A percentile compares a stretch with the other conserved stretches of the same genome.
Evolutionary conservation across 2,113 vertebrate genomes (phyloP).

Genomic region (Natator depressus): DNA sequence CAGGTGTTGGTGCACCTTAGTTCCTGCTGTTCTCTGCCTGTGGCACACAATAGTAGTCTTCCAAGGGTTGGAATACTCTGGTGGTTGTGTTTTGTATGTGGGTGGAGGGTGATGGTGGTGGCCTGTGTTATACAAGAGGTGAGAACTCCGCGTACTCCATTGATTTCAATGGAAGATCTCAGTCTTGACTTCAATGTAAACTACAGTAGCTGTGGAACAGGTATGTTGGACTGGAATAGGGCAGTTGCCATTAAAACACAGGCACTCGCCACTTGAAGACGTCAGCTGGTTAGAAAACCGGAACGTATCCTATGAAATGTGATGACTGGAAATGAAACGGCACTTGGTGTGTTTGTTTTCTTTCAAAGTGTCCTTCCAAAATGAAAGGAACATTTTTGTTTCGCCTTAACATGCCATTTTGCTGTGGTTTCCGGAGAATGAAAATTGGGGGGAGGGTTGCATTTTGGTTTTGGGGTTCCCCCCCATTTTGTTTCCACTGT

Average conservation of each 20-base stretch:
- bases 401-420: neutral
- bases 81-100: too few relatives aligned
- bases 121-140: neutral
- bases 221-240: neutral
- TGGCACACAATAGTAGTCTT: too few relatives aligned
- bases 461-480: neutral
- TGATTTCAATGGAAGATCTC: constrained; percentile 9
- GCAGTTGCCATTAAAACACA: constrained; percentile 16
- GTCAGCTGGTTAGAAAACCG: neutral
- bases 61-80: too few relatives aligned
- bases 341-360: neutral
- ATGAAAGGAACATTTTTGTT: neutral
- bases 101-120: too few relatives aligned
- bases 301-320: neutral
- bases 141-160: constrained; percentile 10
- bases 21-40: too few relatives aligned
- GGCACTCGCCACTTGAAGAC: neutral
- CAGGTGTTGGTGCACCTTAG: too few relatives aligned
- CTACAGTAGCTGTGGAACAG: constrained; percentile 40
- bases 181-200: constrained; percentile 12
- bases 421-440: neutral
- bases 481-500: neutral
- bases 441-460: neutral
- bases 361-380: neutral
- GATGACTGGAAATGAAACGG: neutral